These are phyloP conservation scores for Drosophila borealis DNA, from an alignment of 2,888 invertebrate genomes.

Conservation along the genomic window DNA sequence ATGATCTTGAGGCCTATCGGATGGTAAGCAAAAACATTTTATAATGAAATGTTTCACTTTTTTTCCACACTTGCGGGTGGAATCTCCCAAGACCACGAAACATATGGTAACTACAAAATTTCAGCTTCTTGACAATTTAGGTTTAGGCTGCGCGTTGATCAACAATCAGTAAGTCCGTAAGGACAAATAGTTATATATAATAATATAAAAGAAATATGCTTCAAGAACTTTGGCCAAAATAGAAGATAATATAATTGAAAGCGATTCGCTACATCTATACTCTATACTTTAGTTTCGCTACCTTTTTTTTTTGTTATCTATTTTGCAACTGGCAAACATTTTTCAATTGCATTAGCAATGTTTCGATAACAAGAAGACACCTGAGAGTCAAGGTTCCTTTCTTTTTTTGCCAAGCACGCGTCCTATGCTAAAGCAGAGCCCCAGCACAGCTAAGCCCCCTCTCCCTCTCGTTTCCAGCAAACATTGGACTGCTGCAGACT, in stretches of 20 bases:
- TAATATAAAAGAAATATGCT: not conserved
- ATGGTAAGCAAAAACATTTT: too few species aligned
- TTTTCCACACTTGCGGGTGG: too few species aligned
- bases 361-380: constrained; percentile 43
- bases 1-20: too few species aligned
- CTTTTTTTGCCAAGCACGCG: constrained; percentile 40
- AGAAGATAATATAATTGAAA: not conserved
- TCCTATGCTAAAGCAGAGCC: constrained; percentile 48
- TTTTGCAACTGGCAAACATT: constrained; percentile 50
- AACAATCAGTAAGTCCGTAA: too few species aligned
- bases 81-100: too few species aligned
- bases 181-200: not conserved
- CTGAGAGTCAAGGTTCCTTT: constrained; percentile 51
- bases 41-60: too few species aligned
- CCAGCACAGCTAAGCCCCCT: not conserved
- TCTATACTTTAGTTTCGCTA: too few species aligned
- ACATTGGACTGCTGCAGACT: constrained; percentile 8
- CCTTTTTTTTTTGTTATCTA: constrained; percentile 22
- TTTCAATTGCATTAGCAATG: constrained; percentile 59
- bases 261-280: too few species aligned
- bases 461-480: not conserved
- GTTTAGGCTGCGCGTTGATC: too few species aligned
- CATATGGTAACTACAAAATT: too few species aligned
- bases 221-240: not conserved
- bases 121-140: too few species aligned